Conservation (phyloP, 2,888 invertebrate genomes). For the Polymixis lichenea region DNA sequence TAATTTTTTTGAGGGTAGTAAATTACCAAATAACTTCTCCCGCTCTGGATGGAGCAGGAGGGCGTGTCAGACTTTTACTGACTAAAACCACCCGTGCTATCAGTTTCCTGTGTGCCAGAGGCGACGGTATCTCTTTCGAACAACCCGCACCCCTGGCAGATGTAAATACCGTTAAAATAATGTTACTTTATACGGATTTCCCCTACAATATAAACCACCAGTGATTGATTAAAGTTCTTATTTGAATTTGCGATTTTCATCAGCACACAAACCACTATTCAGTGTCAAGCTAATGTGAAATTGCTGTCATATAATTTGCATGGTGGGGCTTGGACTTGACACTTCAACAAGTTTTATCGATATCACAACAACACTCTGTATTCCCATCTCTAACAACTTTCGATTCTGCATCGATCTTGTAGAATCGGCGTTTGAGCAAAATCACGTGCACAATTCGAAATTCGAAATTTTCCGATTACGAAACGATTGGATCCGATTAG, state of each 20-base stretch:
- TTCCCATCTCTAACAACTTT: conserved; percentile 52
- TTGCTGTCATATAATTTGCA: conserved; percentile 42
- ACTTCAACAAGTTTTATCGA: conserved; percentile 45
- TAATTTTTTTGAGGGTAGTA: too few relatives aligned
- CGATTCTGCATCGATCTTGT: conserved; percentile 54
- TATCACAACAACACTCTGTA: conserved; percentile 37
- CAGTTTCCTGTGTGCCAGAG: too few relatives aligned
- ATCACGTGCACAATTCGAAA: conserved; percentile 61
- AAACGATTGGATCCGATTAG: conserved; percentile 58
- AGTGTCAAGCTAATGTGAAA: conserved; percentile 40
- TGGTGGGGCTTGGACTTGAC: conserved; percentile 16
- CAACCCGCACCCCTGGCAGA: too few relatives aligned
- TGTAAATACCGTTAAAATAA: neutral
- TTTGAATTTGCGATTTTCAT: conserved; percentile 34
- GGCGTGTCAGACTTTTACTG: too few relatives aligned
- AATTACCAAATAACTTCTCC: too few relatives aligned
- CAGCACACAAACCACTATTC: conserved; percentile 18
- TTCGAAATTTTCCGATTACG: conserved; percentile 61
- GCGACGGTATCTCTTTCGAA: too few relatives aligned
- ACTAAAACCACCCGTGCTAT: too few relatives aligned
- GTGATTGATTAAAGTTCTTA: conserved; percentile 33
- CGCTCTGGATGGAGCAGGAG: too few relatives aligned
- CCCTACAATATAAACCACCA: neutral
- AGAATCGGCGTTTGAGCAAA: conserved; percentile 47
- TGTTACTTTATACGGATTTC: neutral